phyloP scores from a whole-genome alignment of 2,797 vertebrate genomes.

The Trachurus trachurus region DNA sequence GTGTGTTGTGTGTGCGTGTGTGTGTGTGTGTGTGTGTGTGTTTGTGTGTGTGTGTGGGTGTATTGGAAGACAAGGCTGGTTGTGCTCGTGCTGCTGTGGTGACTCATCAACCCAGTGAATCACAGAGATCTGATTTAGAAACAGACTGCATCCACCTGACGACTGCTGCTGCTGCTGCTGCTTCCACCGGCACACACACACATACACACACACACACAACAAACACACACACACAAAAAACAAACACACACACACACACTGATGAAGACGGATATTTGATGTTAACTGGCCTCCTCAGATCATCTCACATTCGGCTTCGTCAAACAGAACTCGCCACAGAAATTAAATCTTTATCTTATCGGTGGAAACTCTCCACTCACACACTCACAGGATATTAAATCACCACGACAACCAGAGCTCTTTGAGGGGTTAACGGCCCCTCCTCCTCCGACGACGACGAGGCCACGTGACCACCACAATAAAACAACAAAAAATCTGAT shows the following conservation, averaged over 20 bases:
- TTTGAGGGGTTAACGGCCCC: too few species aligned
- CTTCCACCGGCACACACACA: constrained; percentile 30
- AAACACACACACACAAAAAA: not conserved
- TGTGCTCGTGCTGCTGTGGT: constrained; percentile 67
- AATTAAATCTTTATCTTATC: not conserved
- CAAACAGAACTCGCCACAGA: not conserved
- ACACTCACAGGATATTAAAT: not conserved
- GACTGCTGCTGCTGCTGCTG: constrained; percentile 15
- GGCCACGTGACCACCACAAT: too few species aligned
- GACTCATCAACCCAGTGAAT: constrained; percentile 79
- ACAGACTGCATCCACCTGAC: constrained; percentile 68
- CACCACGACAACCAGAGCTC: not conserved
- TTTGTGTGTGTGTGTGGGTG: constrained; percentile 7
- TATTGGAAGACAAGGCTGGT: constrained; percentile 45
- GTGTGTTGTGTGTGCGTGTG: not conserved
- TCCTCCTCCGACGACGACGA: too few species aligned
- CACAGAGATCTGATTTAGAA: constrained; percentile 73
- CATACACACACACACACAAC: constrained; percentile 24
- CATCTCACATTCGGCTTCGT: not conserved
- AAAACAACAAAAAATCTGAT: too few species aligned
- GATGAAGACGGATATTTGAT: constrained; percentile 31
- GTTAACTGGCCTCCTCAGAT: constrained; percentile 13
- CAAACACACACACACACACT: constrained; percentile 4
- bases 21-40: constrained; percentile 10
- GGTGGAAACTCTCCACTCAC: not conserved